Conservation (phyloP, 2,797 vertebrate genomes). For the Nyctalus aviator region DNA sequence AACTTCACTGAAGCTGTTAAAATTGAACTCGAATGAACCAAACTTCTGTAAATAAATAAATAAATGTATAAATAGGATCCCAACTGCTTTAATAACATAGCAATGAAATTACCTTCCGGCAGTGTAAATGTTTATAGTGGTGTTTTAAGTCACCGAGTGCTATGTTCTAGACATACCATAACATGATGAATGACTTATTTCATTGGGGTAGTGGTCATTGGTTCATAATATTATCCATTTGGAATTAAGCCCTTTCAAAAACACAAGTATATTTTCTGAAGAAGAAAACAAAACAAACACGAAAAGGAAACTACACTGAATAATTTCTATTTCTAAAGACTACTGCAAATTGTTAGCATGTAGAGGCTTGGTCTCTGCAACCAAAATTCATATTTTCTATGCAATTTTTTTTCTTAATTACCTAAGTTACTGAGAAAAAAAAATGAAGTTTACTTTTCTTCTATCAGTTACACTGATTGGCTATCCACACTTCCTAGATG, state of each 20-base stretch:
- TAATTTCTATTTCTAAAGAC: constrained; percentile 43
- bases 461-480: not conserved
- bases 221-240: constrained; percentile 40
- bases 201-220: not conserved
- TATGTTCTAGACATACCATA: constrained; percentile 63
- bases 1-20: constrained; percentile 59
- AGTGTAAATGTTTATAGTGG: constrained; percentile 56
- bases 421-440: constrained; percentile 9
- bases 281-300: not conserved
- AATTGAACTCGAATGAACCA: constrained; percentile 50
- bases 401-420: not conserved
- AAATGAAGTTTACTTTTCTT: not conserved
- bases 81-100: constrained; percentile 55
- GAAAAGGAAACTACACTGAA: not conserved
- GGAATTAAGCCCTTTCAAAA: constrained; percentile 70
- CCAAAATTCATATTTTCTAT: constrained; percentile 26
- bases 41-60: constrained; percentile 69
- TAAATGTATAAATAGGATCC: constrained; percentile 62
- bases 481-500: not conserved
- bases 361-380: not conserved
- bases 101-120: constrained; percentile 70
- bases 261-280: constrained; percentile 36
- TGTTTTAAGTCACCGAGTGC: constrained; percentile 58
- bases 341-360: constrained; percentile 20
- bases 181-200: constrained; percentile 72